Conservation (phyloP, 2,888 invertebrate genomes). For the Lasioglossum marginatum region DNA sequence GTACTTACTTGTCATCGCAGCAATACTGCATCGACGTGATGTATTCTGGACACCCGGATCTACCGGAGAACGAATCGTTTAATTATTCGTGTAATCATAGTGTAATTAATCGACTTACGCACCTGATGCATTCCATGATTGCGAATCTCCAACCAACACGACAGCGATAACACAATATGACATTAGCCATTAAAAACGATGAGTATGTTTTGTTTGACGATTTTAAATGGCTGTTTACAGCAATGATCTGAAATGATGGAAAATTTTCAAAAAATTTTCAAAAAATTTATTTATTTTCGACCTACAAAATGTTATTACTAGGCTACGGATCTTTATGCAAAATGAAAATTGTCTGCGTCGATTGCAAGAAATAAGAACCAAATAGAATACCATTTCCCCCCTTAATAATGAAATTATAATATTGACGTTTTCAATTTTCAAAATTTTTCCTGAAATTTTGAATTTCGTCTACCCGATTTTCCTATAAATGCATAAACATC, state of each 20-base stretch:
- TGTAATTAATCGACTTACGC: slow-evolving; percentile 12
- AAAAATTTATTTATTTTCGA: too few species aligned
- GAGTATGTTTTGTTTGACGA: neutral
- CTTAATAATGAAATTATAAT: too few species aligned
- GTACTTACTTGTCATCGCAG: slow-evolving; percentile 12
- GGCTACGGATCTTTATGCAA: too few species aligned
- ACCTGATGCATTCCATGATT: slow-evolving; percentile 5
- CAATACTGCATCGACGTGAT: neutral
- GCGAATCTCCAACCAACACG: neutral
- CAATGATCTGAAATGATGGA: neutral
- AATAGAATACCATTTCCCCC: too few species aligned
- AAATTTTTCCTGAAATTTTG: too few species aligned
- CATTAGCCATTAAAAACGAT: slow-evolving; percentile 2
- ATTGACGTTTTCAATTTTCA: too few species aligned
- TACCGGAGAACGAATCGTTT: neutral
- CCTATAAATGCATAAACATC: too few species aligned
- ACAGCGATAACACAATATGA: neutral
- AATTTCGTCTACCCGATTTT: too few species aligned
- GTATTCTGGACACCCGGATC: neutral
- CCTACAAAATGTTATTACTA: too few species aligned
- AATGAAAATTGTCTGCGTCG: too few species aligned
- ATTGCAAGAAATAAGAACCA: too few species aligned
- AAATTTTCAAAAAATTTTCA: too few species aligned
- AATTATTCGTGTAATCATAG: neutral
- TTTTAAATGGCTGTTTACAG: neutral